Base-by-base conservation (phyloP, 2,888 invertebrate genomes). In the Anthoptus insignis region DNA sequence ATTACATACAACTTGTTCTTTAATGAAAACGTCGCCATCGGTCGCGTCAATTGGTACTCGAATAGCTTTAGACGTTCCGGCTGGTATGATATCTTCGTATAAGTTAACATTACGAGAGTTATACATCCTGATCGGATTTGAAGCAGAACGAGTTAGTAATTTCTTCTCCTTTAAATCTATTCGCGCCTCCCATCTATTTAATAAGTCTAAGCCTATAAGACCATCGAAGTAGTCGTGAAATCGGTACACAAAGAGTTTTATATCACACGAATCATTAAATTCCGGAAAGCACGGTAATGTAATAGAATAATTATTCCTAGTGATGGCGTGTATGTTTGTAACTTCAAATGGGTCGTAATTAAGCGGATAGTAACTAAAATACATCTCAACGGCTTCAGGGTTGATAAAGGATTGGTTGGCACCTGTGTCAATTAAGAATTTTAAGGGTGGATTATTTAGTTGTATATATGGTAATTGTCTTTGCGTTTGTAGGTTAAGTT, bases 251-350 rank as follows among this genome's bases (percentile, higher is more conserved):
- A 27, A 27, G 4, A 27, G 27, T 27, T 27, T 27, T 8, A 27
- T 27, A 27, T 27, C 8, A 27, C 27, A 6, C 27, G 27, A 8
- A 8, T 27, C 27, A 27, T 27, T 27, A 8, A 27, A 27, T 27
- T 27, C 27, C 8, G 27, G 4, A 27, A 27, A 27, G 8, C 27
- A 52, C n/a, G 52, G 52, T 34, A 53, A n/a, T 0, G 53, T 53
- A 7, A 53, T 53, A 19, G 53, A 53, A 7, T 53, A 53, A 53
- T 53, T 21, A n/a, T 53, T 53, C n/a, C 53, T 53, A 34, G 13
- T 53, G 1, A 34, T 34, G 7, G 53, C 53, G 53, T 34, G 53
- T 37, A 37, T 37, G 37, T 37, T 37, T 3, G 37, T 37, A 2
- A 32, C 32, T 32, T 32, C 32, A 11, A 52, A 52, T 3, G 52